phyloP scores from a whole-genome alignment of 1,140 invertebrate genomes.

The Drosophila guanche region DNA sequence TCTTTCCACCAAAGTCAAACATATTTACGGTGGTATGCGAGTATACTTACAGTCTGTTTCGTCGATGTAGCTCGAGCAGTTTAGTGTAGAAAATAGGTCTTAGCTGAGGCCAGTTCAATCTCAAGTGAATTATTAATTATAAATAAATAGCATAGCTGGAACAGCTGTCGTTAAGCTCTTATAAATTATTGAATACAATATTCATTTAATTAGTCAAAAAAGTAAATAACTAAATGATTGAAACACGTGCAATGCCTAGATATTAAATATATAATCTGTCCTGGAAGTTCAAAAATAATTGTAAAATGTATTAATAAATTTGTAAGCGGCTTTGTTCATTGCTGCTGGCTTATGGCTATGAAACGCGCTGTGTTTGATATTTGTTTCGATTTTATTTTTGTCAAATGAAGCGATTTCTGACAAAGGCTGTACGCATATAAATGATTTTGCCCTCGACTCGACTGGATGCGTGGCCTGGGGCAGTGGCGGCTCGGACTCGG shows the following conservation, averaged over 20 bases:
- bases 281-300: too few relatives aligned
- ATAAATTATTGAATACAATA: too few relatives aligned
- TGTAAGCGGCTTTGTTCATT: not conserved
- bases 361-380: constrained; percentile 29
- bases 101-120: too few relatives aligned
- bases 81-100: too few relatives aligned
- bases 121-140: too few relatives aligned
- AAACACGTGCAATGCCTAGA: too few relatives aligned
- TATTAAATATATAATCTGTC: too few relatives aligned
- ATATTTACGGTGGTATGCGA: constrained; percentile 17
- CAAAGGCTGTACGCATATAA: constrained; percentile 53
- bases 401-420: constrained; percentile 63
- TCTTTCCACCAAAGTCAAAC: constrained; percentile 15
- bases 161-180: too few relatives aligned
- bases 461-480: constrained; percentile 7
- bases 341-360: not conserved
- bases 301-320: not conserved
- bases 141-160: too few relatives aligned
- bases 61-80: not conserved
- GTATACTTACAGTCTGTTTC: constrained; percentile 2
- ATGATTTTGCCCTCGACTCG: constrained; percentile 50
- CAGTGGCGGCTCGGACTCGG: constrained; percentile 9
- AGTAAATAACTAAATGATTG: too few relatives aligned
- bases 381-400: constrained; percentile 21
- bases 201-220: too few relatives aligned